Evolutionary conservation across 2,797 vertebrate genomes (phyloP), one percentile per base, ranked within the genome.

Genomic region (Enteromius afrohamiltoni): DNA sequence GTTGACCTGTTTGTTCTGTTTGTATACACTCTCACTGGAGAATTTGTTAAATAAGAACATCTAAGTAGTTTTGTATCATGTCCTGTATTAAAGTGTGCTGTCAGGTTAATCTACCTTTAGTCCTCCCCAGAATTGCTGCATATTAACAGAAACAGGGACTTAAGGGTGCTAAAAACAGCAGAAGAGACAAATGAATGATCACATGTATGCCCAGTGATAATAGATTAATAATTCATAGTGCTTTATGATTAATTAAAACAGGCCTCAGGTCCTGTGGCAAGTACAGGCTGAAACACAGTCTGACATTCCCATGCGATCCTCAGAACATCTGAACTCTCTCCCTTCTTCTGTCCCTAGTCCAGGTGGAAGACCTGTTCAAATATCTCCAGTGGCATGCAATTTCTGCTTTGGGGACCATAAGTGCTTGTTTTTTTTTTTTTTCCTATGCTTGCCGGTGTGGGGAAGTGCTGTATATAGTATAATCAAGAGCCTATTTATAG

Each of bases 241-340:
- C 90, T 91, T 92, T 91, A 94, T 95, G 92, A 95, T 95, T 95
- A 94, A 95, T 95, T 95, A 93, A 95, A 93, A 93, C 92, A 93
- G 91, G 93, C 94, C 92, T 90, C 88, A 11, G 93, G 94, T 94
- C 91, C 90, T 93, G 90, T 93, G 90, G 93, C 93, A 94, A 93
- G 92, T 93, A 94, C 93, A 93, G 91, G 88, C 92, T 45, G 88
- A 91, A 92, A 91, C 90, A 89, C 92, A 93, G 84, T 58, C 89
- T 91, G 92, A 91, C 92, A 88, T 91, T 93, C 93, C 92, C 93
- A 89, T 90, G 93, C 87, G 93, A 93, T 90, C 86, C 85, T 85
- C 86, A 85, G 90, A 87, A 91, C 87, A 80, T 89, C 88, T 89
- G 80, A 89, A 88, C 88, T 80, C 79, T 82, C 87, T 85, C 55